These are phyloP conservation scores for Anhinga anhinga DNA, from an alignment of 2,113 vertebrate species.

Conservation along the genomic window DNA sequence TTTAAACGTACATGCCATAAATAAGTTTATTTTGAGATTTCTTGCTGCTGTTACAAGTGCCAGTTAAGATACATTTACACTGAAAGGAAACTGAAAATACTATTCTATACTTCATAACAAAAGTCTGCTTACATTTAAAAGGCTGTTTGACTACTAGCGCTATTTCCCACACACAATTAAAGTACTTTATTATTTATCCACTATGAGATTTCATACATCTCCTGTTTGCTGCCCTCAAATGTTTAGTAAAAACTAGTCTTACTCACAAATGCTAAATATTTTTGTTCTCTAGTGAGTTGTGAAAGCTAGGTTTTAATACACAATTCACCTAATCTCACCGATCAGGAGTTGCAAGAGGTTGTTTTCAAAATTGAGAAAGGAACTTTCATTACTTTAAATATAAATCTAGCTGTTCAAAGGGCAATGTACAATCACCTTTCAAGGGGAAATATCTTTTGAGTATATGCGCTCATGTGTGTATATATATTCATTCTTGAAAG, in stretches of 20 bases:
- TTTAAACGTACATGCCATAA: background rate
- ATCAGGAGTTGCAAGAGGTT: background rate
- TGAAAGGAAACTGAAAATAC: background rate
- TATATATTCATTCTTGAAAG: background rate
- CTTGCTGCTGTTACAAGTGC: background rate
- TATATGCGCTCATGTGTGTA: accelerated
- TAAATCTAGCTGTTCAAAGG: background rate
- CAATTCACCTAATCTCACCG: background rate
- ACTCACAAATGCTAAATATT: background rate
- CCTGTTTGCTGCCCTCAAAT: background rate
- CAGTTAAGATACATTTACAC: background rate
- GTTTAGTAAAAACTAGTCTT: background rate
- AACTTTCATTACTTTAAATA: background rate
- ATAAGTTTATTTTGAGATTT: background rate
- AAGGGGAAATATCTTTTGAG: background rate
- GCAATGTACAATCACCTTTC: background rate
- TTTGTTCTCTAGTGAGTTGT: background rate
- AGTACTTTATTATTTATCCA: background rate
- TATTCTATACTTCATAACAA: background rate
- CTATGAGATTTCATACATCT: background rate
- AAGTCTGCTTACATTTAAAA: background rate
- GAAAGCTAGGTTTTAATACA: background rate
- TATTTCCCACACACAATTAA: background rate
- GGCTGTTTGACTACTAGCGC: background rate
- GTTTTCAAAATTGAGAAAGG: background rate